Percentiles rank a stretch among this genome's conserved stretches.
phyloP scores from a whole-genome alignment of 2,113 vertebrate genomes.

The Holacanthus passer region DNA sequence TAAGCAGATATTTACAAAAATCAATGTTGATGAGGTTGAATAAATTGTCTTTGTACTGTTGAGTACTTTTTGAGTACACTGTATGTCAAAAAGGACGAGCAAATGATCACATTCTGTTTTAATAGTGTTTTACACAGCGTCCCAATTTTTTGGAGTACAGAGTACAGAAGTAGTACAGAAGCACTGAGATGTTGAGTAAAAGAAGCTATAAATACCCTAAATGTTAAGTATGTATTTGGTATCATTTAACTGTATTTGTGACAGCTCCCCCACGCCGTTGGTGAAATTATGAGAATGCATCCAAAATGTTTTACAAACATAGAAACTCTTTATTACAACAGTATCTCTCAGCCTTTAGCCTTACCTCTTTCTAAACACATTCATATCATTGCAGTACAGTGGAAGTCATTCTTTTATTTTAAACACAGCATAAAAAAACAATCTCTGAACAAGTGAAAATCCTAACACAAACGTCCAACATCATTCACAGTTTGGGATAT shows the following conservation, averaged over 20 bases:
- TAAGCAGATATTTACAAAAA: too few relatives aligned
- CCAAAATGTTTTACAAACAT: conserved; percentile 77
- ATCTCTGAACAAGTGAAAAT: conserved; percentile 53
- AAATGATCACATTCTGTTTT: too few relatives aligned
- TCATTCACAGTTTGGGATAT: conserved; percentile 75
- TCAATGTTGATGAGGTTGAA: too few relatives aligned
- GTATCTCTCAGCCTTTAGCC: conserved; percentile 47
- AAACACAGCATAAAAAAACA: conserved; percentile 66
- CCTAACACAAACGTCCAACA: conserved; percentile 58
- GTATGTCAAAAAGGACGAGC: too few relatives aligned
- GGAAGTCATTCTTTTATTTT: conserved; percentile 66
- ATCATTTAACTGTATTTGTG: neutral
- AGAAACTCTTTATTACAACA: conserved; percentile 81
- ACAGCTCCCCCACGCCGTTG: neutral
- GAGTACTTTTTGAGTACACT: too few relatives aligned
- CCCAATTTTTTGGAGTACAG: too few relatives aligned
- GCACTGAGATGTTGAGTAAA: neutral
- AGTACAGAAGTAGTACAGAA: neutral
- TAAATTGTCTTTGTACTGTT: too few relatives aligned
- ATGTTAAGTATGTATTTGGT: neutral
- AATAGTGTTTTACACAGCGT: too few relatives aligned
- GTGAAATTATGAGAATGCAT: conserved; percentile 43
- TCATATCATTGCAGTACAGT: conserved; percentile 58
- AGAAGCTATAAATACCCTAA: neutral
- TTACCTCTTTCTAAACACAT: conserved; percentile 54